A percentile compares a stretch with the other conserved stretches of the same genome.
Evolutionary conservation across 1,140 invertebrate species (phyloP).

Genomic region (Eupristina koningsbergeri): DNA sequence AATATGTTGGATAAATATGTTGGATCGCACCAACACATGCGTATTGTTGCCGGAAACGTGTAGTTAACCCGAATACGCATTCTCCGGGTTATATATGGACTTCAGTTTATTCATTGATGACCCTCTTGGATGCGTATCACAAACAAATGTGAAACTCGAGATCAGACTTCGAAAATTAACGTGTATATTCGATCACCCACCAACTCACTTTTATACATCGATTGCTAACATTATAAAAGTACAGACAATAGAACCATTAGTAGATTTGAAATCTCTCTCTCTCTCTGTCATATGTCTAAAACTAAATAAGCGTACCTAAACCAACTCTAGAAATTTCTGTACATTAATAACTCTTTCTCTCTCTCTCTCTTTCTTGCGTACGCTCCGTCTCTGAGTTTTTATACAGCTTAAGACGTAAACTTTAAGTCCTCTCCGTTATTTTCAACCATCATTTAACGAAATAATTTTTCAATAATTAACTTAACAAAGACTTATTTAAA

Average conservation of each 20-base stretch:
- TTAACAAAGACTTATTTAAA: too few relatives aligned
- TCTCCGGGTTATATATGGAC: constrained; percentile 52
- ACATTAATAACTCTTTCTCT: too few relatives aligned
- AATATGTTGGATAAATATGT: neutral
- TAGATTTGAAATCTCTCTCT: too few relatives aligned
- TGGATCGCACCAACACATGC: neutral
- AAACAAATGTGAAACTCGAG: constrained; percentile 42
- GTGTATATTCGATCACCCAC: neutral
- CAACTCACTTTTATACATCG: neutral
- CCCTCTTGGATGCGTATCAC: constrained; percentile 12
- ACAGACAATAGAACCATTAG: neutral
- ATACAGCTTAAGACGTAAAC: too few relatives aligned
- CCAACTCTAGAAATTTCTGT: too few relatives aligned
- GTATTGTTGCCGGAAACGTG: constrained; percentile 52
- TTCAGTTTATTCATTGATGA: constrained; percentile 3
- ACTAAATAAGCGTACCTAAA: too few relatives aligned
- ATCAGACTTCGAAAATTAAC: neutral
- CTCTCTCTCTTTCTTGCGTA: too few relatives aligned
- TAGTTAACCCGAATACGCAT: constrained; percentile 56
- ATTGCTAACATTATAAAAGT: neutral
- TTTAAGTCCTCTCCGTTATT: too few relatives aligned
- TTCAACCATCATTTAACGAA: too few relatives aligned
- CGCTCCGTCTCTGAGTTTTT: too few relatives aligned
- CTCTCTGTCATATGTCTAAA: too few relatives aligned
- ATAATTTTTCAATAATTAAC: too few relatives aligned